A percentile compares a stretch with the other conserved stretches of the same genome.
Evolutionary conservation across 37 sponge, comb jelly and placozoan species (phyloP).

Genomic region (Dysidea cf. avara): DNA sequence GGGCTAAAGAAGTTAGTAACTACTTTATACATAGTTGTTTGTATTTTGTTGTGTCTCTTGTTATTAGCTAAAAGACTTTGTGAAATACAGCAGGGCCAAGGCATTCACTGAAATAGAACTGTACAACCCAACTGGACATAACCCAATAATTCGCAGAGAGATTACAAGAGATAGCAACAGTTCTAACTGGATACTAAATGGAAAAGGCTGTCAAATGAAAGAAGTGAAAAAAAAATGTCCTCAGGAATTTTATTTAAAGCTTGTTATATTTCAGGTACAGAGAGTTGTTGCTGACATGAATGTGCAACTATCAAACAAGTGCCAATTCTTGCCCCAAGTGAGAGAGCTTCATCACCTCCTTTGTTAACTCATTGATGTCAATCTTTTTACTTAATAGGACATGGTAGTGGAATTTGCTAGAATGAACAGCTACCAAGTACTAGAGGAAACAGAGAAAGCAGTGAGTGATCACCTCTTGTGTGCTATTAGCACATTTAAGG

Average conservation of each 20-base stretch:
- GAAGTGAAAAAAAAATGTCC: slow-evolving; percentile 33
- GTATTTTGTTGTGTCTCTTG: too few relatives aligned
- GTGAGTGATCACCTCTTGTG: slow-evolving; percentile 50
- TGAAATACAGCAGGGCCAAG: slow-evolving; percentile 75
- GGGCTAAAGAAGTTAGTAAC: slow-evolving; percentile 93
- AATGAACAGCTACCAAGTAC: slow-evolving; percentile 72
- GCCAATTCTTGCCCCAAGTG: slow-evolving; percentile 98
- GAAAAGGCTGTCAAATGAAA: slow-evolving; percentile 20
- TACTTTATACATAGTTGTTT: not conserved
- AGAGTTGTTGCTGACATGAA: slow-evolving; percentile 60
- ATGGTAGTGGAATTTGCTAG: slow-evolving; percentile 98
- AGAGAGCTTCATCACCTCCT: not conserved
- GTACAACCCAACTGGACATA: slow-evolving; percentile 28
- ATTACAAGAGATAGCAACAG: slow-evolving; percentile 60
- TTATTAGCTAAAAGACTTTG: slow-evolving; percentile 85
- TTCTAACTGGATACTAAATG: slow-evolving; percentile 89
- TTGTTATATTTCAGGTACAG: slow-evolving; percentile 38
- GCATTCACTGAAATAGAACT: slow-evolving; percentile 87
- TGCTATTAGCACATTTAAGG: too few relatives aligned
- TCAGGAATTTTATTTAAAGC: not conserved
- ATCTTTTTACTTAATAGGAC: slow-evolving; percentile 51
- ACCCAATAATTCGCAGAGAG: slow-evolving; percentile 51
- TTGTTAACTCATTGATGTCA: not conserved
- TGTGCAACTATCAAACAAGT: slow-evolving; percentile 93
- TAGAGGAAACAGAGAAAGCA: slow-evolving; percentile 92